phyloP scores from a whole-genome alignment of 2,888 invertebrate species.

The Callimorpha dominula region DNA sequence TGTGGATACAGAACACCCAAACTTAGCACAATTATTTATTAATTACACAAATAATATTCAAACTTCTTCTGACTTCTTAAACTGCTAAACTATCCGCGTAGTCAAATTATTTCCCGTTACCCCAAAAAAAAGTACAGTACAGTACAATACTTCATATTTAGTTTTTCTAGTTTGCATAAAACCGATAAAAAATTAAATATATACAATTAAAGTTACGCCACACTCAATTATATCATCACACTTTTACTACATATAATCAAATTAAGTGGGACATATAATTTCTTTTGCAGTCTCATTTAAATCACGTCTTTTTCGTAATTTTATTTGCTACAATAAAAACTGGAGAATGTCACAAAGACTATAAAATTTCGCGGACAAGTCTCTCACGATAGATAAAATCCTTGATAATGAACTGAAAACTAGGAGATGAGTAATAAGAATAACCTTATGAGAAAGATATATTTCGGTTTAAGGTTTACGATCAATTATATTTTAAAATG shows the following conservation, averaged over 20 bases:
- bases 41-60: no score
- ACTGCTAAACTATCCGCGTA: neutral
- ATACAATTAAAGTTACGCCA: conserved; percentile 10
- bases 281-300: conserved; percentile 36
- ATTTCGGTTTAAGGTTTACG: neutral
- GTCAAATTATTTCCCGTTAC: neutral
- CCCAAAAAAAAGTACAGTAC: no score
- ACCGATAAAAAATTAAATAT: neutral
- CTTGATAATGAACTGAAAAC: conserved; percentile 6
- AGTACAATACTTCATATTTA: neutral
- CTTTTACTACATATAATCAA: conserved; percentile 31
- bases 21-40: neutral
- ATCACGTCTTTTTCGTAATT: conserved; percentile 39
- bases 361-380: conserved; percentile 31
- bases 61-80: no score
- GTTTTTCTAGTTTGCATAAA: neutral
- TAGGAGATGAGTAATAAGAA: neutral
- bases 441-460: neutral
- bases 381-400: conserved; percentile 9
- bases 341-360: conserved; percentile 34
- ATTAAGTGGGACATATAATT: conserved; percentile 38
- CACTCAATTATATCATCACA: conserved; percentile 2
- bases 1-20: neutral
- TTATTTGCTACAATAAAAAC: conserved; percentile 39
- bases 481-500: neutral